Evolutionary conservation across 2,888 invertebrate species (phyloP), one percentile per base, ranked within the genome.

Genomic region (Crioceris asparagi): DNA sequence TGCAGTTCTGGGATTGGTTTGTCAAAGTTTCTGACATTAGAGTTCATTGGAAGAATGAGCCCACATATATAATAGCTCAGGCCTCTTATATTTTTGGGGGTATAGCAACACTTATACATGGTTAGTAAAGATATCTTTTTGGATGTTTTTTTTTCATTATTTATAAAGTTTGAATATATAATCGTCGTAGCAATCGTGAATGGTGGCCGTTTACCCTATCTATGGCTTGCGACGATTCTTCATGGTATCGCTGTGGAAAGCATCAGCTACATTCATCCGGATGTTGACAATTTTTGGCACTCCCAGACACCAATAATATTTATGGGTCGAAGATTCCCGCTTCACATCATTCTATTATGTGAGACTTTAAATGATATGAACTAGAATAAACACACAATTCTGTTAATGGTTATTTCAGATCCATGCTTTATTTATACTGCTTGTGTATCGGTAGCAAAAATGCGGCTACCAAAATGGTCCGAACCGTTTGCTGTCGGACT

Each of bases 241-340:
- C 83, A 85, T 55, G 85, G 85, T 2, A 48, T 84, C 2, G 70
- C 77, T 0, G 74, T 82, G 17, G 86, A 86, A 62, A 71, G 73
- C 48, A 67, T 84, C 54, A 76, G 76, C 46, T 79, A 83, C 54
- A 69, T 71, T 44, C 52, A 81, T 14, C 82, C 83, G 0, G 79
- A 83, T 43, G 77, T 80, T 41, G 83, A 85, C 62, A 85, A 83
- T 58, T 86, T 83, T 61, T 87, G 86, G 86, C 85, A 86, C 56
- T 80, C 83, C 1, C 83, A 80, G 63, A 74, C 79, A 2, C 77
- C 81, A 1, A 59, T 86, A 17, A 79, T 83, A 44, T 69, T 86
- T 40, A 60, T 84, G 14, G 83, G 83, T 4, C 66, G 73, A 19
- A 68, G 85, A 29, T 62, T 83, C 35, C 85, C 86, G 0, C 59